Percentiles rank a stretch among this genome's conserved stretches.
Evolutionary conservation across 2,113 vertebrate species (phyloP).

Genomic region (Hippocampus zosterae): DNA sequence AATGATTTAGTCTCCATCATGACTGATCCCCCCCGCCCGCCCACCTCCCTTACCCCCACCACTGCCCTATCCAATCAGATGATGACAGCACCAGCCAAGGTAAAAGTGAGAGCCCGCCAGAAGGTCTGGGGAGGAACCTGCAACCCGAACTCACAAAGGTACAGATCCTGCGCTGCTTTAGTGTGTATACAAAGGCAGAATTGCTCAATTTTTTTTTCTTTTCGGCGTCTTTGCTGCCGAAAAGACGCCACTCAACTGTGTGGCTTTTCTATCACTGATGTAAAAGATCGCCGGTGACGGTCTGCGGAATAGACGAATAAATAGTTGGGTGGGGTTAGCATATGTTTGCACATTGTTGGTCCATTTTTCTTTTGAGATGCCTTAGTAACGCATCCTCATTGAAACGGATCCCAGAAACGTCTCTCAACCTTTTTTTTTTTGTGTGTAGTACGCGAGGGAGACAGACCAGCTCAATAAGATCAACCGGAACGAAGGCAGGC

Average conservation of each 20-base stretch:
- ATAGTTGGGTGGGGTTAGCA: too few relatives aligned
- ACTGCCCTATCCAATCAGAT: slow-evolving; percentile 68
- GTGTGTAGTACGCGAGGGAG: slow-evolving; percentile 87
- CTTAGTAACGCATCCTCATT: not conserved
- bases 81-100: slow-evolving; percentile 84
- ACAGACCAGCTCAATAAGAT: slow-evolving; percentile 95
- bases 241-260: too few relatives aligned
- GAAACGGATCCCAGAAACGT: not conserved
- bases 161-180: slow-evolving; percentile 20
- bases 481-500: slow-evolving; percentile 89
- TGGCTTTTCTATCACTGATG: too few relatives aligned
- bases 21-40: not conserved
- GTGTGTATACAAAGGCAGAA: too few relatives aligned
- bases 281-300: too few relatives aligned
- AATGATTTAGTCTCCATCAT: not conserved
- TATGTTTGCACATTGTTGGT: too few relatives aligned
- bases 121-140: slow-evolving; percentile 88
- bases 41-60: not conserved
- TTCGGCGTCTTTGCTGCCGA: too few relatives aligned
- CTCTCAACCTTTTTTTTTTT: slow-evolving; percentile 1
- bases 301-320: too few relatives aligned
- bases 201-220: too few relatives aligned
- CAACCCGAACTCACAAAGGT: slow-evolving; percentile 96
- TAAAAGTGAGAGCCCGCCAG: slow-evolving; percentile 85
- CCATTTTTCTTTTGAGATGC: too few relatives aligned